A percentile compares a stretch with the other conserved stretches of the same genome.
These are phyloP conservation scores for Epinephelus awoara DNA, from an alignment of 2,797 vertebrate species.

Conservation along the genomic window DNA sequence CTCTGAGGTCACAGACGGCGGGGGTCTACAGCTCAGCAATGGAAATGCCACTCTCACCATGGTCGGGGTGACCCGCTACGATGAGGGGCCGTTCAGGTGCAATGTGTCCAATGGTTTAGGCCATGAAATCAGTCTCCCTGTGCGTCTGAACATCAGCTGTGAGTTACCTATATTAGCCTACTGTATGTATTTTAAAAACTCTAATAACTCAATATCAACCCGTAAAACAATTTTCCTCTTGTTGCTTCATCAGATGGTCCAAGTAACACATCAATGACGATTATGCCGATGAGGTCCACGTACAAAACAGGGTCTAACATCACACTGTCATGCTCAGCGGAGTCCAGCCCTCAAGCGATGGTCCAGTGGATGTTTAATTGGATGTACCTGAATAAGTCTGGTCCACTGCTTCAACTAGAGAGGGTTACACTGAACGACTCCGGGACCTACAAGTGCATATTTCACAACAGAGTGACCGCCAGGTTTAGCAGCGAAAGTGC, in stretches of 20 bases:
- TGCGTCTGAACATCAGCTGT: slow-evolving; percentile 81
- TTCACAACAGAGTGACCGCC: slow-evolving; percentile 76
- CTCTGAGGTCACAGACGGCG: slow-evolving; percentile 38
- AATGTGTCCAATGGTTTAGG: slow-evolving; percentile 78
- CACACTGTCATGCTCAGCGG: slow-evolving; percentile 73
- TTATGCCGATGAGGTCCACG: slow-evolving; percentile 34
- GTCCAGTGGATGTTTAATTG: slow-evolving; percentile 74
- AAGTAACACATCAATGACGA: slow-evolving; percentile 52
- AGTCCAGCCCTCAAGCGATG: slow-evolving; percentile 72
- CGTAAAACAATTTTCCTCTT: slow-evolving; percentile 1
- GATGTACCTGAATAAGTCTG: slow-evolving; percentile 14
- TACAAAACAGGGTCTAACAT: slow-evolving; percentile 74
- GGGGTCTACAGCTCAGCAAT: slow-evolving; percentile 48
- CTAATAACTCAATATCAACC: background rate
- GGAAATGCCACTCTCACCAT: slow-evolving; percentile 67
- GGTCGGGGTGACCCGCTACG: slow-evolving; percentile 63
- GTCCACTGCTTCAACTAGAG: slow-evolving; percentile 49
- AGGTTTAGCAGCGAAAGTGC: slow-evolving; percentile 49
- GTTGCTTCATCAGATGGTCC: slow-evolving; percentile 79
- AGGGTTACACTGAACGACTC: slow-evolving; percentile 45
- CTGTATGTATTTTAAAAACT: background rate
- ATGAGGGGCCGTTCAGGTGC: slow-evolving; percentile 76
- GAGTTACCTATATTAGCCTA: slow-evolving; percentile 54
- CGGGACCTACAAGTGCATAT: slow-evolving; percentile 76
- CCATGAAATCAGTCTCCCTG: slow-evolving; percentile 32